These are phyloP conservation scores for Bovichtus variegatus DNA, from an alignment of 2,797 vertebrate species.

Conservation along the genomic window DNA sequence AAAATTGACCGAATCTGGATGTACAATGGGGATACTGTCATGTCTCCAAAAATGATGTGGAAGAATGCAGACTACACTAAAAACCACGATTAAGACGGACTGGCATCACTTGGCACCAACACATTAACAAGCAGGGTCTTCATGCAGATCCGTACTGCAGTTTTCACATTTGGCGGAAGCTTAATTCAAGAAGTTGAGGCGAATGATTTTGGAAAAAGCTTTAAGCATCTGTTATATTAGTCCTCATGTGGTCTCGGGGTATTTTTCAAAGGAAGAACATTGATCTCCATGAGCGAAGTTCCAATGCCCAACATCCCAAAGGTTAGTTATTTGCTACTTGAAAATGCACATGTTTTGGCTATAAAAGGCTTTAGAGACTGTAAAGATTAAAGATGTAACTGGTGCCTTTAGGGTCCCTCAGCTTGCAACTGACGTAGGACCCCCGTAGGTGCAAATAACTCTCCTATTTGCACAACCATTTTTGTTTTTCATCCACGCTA, in stretches of 20 bases:
- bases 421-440: not conserved
- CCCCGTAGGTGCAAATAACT: not conserved
- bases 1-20: constrained; percentile 54
- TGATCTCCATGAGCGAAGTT: constrained; percentile 52
- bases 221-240: constrained; percentile 15
- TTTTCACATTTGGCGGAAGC: constrained; percentile 27
- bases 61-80: constrained; percentile 48
- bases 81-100: constrained; percentile 29
- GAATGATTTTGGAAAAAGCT: not conserved
- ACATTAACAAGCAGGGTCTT: constrained; percentile 26
- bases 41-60: constrained; percentile 44
- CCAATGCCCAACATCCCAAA: constrained; percentile 58
- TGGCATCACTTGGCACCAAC: constrained; percentile 19
- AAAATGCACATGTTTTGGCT: not conserved
- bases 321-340: constrained; percentile 56
- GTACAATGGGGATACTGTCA: constrained; percentile 34
- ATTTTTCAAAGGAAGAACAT: constrained; percentile 37
- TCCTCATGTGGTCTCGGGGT: constrained; percentile 3
- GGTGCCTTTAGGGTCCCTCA: not conserved
- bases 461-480: constrained; percentile 13
- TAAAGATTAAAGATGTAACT: not conserved
- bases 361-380: not conserved
- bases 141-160: constrained; percentile 42
- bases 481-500: constrained; percentile 6
- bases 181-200: constrained; percentile 56